phyloP scores from a whole-genome alignment of 2,113 vertebrate genomes.

The Clarias batrachus region DNA sequence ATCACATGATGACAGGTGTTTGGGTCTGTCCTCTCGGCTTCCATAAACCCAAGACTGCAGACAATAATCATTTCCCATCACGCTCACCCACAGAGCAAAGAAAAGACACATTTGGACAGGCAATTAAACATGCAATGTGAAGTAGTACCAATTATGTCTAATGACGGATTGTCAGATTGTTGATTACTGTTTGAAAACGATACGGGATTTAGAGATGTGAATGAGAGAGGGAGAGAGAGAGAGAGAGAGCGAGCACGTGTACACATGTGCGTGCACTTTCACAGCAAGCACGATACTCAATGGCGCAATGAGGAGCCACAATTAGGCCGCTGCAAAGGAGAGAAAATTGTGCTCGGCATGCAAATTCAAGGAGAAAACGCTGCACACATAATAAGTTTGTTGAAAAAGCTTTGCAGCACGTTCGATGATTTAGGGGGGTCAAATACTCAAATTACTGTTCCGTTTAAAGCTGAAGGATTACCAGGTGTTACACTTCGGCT shows the following conservation, averaged over 20 bases:
- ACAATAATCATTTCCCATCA: slow-evolving; percentile 62
- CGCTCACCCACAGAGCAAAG: slow-evolving; percentile 45
- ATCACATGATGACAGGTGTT: slow-evolving; percentile 27
- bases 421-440: slow-evolving; percentile 5
- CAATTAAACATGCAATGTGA: slow-evolving; percentile 63
- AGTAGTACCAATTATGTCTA: slow-evolving; percentile 68
- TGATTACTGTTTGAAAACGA: slow-evolving; percentile 56
- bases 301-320: slow-evolving; percentile 40
- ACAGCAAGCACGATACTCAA: slow-evolving; percentile 25
- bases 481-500: slow-evolving; percentile 30
- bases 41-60: slow-evolving; percentile 12
- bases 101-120: slow-evolving; percentile 63
- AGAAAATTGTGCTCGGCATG: slow-evolving; percentile 14
- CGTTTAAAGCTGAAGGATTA: neutral
- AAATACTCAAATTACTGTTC: neutral
- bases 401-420: neutral
- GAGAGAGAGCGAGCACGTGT: neutral
- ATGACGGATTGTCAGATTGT: slow-evolving; percentile 57
- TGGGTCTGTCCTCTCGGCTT: slow-evolving; percentile 12
- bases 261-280: neutral
- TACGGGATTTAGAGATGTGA: slow-evolving; percentile 9
- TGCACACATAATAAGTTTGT: slow-evolving; percentile 33
- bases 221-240: neutral
- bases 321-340: slow-evolving; percentile 42
- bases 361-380: neutral